phyloP scores from a whole-genome alignment of 2,888 invertebrate species.

The Agrochola macilenta region DNA sequence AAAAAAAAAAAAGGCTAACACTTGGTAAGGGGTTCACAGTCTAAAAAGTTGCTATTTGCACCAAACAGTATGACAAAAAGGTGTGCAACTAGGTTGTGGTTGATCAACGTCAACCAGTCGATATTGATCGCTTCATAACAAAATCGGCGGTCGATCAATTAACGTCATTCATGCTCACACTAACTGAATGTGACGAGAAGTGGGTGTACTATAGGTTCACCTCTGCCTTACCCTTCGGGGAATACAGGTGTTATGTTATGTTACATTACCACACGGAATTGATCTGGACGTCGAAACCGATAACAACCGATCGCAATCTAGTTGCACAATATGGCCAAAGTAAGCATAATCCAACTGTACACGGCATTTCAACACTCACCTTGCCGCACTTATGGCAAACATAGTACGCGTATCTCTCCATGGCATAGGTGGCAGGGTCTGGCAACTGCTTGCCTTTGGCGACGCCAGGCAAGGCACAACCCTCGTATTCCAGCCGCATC shows the following conservation, averaged over 20 bases:
- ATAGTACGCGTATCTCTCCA: slow-evolving; percentile 99
- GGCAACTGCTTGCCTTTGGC: slow-evolving; percentile 93
- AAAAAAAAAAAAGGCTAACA: no score
- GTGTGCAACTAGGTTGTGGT: background rate
- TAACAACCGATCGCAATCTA: no score
- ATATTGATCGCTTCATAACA: background rate
- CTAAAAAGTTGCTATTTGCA: no score
- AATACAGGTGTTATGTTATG: background rate
- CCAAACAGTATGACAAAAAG: background rate
- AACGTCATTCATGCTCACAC: background rate
- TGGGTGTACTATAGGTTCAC: background rate
- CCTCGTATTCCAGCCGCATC: slow-evolving; percentile 99
- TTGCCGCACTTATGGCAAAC: slow-evolving; percentile 98
- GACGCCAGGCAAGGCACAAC: slow-evolving; percentile 93
- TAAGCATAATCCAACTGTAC: background rate
- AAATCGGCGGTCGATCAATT: background rate
- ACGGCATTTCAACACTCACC: slow-evolving; percentile 78
- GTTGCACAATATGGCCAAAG: no score
- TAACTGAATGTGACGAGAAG: no score
- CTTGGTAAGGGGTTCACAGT: no score
- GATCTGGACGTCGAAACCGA: background rate
- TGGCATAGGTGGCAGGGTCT: slow-evolving; percentile 97
- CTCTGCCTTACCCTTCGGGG: background rate
- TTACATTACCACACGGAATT: background rate
- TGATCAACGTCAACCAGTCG: background rate